Conservation (phyloP, 2,113 vertebrate genomes). For the Lasiurus cinereus region DNA sequence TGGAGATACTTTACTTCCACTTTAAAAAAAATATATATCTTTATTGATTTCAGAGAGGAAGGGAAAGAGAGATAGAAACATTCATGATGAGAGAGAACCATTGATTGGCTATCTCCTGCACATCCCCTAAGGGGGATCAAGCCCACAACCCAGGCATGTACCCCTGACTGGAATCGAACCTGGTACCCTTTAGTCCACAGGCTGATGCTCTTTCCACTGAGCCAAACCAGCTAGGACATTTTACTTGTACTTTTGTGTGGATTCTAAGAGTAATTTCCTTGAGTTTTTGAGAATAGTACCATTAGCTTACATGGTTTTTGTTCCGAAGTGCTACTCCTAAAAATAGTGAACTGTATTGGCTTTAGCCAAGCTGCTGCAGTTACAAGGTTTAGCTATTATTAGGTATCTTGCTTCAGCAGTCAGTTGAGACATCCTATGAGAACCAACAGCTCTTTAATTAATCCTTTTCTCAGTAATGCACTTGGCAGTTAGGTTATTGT, state of each 20-base stretch:
- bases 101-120: no score
- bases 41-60: no score
- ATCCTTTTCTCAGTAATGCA: slow-evolving; percentile 32
- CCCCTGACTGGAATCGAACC: no score
- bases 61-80: no score
- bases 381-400: slow-evolving; percentile 75
- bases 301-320: slow-evolving; percentile 58
- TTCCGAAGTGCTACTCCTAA: slow-evolving; percentile 62
- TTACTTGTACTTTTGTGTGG: slow-evolving; percentile 20
- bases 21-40: neutral
- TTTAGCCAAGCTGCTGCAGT: slow-evolving; percentile 57
- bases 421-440: slow-evolving; percentile 67
- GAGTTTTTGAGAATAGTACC: slow-evolving; percentile 47
- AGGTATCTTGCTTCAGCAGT: slow-evolving; percentile 70
- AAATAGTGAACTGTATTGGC: slow-evolving; percentile 71
- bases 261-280: neutral
- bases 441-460: slow-evolving; percentile 66
- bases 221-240: no score
- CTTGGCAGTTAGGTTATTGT: slow-evolving; percentile 53
- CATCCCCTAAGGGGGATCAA: no score
- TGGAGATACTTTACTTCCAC: neutral
- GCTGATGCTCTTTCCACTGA: no score
- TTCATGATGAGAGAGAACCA: no score
- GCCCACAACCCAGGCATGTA: no score
- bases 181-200: no score